Conservation (phyloP, 1,140 invertebrate genomes). For the Potamilus streckersoni region DNA sequence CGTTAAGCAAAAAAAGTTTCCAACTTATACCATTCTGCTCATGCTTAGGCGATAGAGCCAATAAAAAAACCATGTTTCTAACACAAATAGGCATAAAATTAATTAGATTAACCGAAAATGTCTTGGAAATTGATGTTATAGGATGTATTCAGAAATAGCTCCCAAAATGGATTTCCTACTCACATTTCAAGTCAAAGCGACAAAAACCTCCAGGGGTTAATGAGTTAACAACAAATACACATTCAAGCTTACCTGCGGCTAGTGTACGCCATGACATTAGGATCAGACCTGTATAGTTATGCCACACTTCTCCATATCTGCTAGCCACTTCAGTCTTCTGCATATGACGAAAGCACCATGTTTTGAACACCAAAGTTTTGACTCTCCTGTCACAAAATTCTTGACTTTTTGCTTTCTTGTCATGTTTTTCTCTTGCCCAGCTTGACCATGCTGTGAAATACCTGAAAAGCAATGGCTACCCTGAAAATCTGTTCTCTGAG, state of each 20-base stretch:
- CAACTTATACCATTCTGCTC: no score
- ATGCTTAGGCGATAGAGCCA: no score
- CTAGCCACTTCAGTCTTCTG: constrained; percentile 22
- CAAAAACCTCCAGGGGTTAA: no score
- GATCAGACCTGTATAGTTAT: constrained; percentile 19
- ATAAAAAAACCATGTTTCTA: no score
- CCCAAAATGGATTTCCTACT: no score
- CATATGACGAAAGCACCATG: constrained; percentile 21
- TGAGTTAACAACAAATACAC: background rate
- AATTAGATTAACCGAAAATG: no score
- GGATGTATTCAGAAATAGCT: no score
- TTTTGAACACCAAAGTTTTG: constrained; percentile 23
- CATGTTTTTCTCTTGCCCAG: constrained; percentile 24
- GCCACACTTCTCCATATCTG: constrained; percentile 19
- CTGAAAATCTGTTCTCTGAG: background rate
- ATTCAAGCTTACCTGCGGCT: constrained; percentile 6
- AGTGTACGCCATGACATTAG: constrained; percentile 16
- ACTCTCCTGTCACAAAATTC: constrained; percentile 16
- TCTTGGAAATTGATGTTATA: no score
- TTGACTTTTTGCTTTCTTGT: constrained; percentile 7
- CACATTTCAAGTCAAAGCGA: no score
- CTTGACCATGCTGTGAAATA: constrained; percentile 25
- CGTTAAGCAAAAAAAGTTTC: no score
- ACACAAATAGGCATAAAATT: no score
- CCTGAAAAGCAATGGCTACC: constrained; percentile 1